Evolutionary conservation across 2,797 vertebrate species (phyloP).

Genomic region (Gambusia yucatana): DNA sequence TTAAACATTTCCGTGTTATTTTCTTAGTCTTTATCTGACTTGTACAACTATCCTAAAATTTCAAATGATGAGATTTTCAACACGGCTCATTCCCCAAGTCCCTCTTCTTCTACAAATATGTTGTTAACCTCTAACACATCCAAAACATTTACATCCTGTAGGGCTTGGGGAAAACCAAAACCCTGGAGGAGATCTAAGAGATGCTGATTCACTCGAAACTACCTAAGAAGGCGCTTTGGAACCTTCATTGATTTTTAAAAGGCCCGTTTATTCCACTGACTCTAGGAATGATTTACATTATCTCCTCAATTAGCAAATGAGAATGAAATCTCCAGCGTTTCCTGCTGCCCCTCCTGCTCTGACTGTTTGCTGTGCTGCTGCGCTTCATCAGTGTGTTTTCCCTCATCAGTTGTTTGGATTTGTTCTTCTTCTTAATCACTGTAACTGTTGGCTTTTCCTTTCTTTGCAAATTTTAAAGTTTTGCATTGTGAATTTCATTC

Average conservation of each 20-base stretch:
- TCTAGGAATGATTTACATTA: constrained; percentile 79
- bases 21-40: not conserved
- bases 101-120: constrained; percentile 17
- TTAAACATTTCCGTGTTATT: not conserved
- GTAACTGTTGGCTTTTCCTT: constrained; percentile 61
- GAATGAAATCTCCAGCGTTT: constrained; percentile 58
- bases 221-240: constrained; percentile 35
- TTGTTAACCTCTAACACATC: constrained; percentile 53
- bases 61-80: constrained; percentile 10
- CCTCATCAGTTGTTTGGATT: constrained; percentile 6
- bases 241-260: constrained; percentile 76
- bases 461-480: constrained; percentile 48
- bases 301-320: constrained; percentile 84
- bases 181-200: constrained; percentile 30
- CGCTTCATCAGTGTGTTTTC: not conserved
- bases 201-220: constrained; percentile 68
- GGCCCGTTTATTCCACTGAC: constrained; percentile 61
- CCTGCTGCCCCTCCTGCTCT: constrained; percentile 36
- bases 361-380: constrained; percentile 46
- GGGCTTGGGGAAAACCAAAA: constrained; percentile 27
- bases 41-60: not conserved
- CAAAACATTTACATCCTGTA: constrained; percentile 34
- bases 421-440: constrained; percentile 61
- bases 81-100: constrained; percentile 13
- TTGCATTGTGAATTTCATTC: constrained; percentile 54